phyloP scores from a whole-genome alignment of 2,113 vertebrate genomes.

The Equus przewalskii region DNA sequence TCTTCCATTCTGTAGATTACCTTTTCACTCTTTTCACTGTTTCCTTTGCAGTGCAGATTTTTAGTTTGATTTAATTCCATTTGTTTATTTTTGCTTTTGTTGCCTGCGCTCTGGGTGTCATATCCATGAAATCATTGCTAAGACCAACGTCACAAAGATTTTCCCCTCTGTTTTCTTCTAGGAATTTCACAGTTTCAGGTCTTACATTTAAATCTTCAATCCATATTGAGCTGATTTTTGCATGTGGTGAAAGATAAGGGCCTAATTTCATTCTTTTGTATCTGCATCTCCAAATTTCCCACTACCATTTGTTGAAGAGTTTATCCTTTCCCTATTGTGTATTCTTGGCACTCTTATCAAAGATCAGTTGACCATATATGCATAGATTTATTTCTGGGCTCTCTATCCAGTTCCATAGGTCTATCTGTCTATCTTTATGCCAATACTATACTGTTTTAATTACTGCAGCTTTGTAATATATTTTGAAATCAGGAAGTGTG shows the following conservation, averaged over 20 bases:
- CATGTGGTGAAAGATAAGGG: background rate
- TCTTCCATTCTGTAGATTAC: background rate
- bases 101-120: background rate
- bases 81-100: background rate
- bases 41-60: background rate
- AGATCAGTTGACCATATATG: background rate
- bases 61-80: background rate
- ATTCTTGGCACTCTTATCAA: background rate
- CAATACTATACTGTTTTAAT: background rate
- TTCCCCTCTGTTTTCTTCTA: background rate
- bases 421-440: background rate
- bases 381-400: background rate
- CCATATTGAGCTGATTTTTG: background rate
- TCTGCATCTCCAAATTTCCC: background rate
- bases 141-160: background rate
- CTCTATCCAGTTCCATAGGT: background rate
- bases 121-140: background rate
- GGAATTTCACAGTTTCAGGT: background rate
- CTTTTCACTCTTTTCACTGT: background rate
- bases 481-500: background rate
- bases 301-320: background rate
- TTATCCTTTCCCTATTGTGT: background rate
- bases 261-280: background rate
- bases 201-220: background rate
- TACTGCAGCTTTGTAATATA: background rate